Percentiles rank a stretch among this genome's conserved stretches.
Conservation (phyloP, 2,797 vertebrate genomes). For the Bradypodion ventrale region DNA sequence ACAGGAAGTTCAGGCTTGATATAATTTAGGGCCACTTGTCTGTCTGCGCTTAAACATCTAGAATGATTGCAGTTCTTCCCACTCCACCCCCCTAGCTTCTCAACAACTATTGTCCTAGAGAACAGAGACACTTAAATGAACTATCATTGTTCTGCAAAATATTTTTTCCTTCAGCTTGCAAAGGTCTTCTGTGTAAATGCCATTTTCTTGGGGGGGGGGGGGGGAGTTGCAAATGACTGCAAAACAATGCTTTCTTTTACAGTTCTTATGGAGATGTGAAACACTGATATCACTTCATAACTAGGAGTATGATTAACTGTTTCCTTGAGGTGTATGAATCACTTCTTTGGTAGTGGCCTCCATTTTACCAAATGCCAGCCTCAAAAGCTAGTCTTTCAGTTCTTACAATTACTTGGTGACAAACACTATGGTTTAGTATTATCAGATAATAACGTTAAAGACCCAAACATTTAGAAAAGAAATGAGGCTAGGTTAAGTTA, state of each 20-base stretch:
- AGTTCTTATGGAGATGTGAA: constrained; percentile 51
- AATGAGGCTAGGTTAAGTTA: background rate
- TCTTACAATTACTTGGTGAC: constrained; percentile 30
- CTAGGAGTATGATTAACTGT: constrained; percentile 53
- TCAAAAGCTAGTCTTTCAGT: constrained; percentile 30
- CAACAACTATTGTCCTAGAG: background rate
- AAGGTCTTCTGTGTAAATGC: constrained; percentile 20
- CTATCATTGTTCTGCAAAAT: background rate
- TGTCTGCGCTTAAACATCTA: background rate
- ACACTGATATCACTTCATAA: constrained; percentile 52
- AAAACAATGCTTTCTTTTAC: constrained; percentile 52
- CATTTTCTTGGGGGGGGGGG: constrained; percentile 36
- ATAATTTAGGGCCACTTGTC: too few relatives aligned
- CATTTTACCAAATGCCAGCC: constrained; percentile 45
- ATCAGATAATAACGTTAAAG: background rate
- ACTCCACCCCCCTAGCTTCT: background rate
- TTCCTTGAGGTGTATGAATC: constrained; percentile 56
- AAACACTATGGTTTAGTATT: background rate
- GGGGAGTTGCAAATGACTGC: constrained; percentile 18
- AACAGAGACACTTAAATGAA: background rate
- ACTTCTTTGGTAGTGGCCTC: constrained; percentile 52
- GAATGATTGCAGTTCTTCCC: constrained; percentile 8
- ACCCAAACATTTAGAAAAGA: background rate
- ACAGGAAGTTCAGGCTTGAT: too few relatives aligned
- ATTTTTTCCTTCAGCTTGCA: constrained; percentile 17